Evolutionary conservation across 2,113 vertebrate species (phyloP).

Genomic region (Dicerorhinus sumatrensis): DNA sequence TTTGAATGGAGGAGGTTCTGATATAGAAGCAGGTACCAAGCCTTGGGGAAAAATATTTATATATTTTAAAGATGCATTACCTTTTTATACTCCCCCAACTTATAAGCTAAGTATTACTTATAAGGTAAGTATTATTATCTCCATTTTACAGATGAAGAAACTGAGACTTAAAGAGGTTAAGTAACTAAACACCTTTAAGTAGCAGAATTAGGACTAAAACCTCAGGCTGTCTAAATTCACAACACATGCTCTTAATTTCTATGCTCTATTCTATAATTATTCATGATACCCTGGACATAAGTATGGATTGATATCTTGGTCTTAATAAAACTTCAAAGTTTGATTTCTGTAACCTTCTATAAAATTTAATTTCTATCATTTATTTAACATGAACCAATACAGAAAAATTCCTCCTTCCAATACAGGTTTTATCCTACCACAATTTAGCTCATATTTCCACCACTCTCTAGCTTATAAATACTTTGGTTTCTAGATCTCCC

Average conservation of each 20-base stretch:
- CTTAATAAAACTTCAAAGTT: neutral
- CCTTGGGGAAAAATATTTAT: conserved; percentile 84
- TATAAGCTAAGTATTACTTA: neutral
- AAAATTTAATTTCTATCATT: conserved; percentile 31
- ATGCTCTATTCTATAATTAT: conserved; percentile 20
- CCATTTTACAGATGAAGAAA: conserved; percentile 34
- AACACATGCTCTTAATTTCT: neutral
- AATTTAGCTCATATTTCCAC: neutral
- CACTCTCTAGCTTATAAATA: neutral
- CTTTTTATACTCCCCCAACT: neutral
- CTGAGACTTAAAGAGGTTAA: neutral
- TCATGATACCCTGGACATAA: neutral
- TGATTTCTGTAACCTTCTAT: neutral
- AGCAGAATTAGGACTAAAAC: conserved; percentile 28
- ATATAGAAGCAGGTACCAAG: conserved; percentile 95
- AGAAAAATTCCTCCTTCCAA: conserved; percentile 39
- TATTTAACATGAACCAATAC: neutral
- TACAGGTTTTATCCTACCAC: neutral
- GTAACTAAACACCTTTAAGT: conserved; percentile 1
- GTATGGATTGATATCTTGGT: neutral
- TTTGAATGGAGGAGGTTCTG: conserved; percentile 98
- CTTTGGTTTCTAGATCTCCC: neutral
- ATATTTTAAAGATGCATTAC: conserved; percentile 34
- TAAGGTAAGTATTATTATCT: neutral
- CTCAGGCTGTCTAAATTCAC: neutral